Conservation (phyloP, 2,797 vertebrate species). For the Artibeus lituratus region DNA sequence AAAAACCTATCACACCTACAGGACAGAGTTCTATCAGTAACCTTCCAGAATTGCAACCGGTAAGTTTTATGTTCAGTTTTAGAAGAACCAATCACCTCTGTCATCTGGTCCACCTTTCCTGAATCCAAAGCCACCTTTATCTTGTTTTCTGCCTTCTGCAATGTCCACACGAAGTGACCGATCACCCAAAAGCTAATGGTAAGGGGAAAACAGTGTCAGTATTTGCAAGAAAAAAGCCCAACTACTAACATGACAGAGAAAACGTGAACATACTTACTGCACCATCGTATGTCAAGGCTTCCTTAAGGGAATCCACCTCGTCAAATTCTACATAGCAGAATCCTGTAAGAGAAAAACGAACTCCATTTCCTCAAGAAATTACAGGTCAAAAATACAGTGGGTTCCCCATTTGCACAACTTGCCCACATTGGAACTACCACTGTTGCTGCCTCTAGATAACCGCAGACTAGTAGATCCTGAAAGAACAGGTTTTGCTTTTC, state of each 20-base stretch:
- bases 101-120: constrained; percentile 93
- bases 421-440: neutral
- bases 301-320: constrained; percentile 97
- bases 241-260: neutral
- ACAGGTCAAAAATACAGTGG: neutral
- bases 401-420: no score
- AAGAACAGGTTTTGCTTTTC: neutral
- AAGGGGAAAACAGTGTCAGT: constrained; percentile 42
- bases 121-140: constrained; percentile 96
- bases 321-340: constrained; percentile 99
- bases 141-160: constrained; percentile 96
- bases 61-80: neutral
- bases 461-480: neutral
- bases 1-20: neutral
- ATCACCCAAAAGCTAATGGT: constrained; percentile 89
- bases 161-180: constrained; percentile 96
- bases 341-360: constrained; percentile 82
- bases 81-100: constrained; percentile 85
- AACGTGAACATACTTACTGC: constrained; percentile 90
- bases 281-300: constrained; percentile 96
- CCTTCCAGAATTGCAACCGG: neutral
- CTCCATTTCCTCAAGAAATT: neutral
- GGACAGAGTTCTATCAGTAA: neutral
- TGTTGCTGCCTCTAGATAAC: neutral
- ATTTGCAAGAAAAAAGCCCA: neutral